Evolutionary conservation across 92 coral and sea anemone genomes (phyloP), one percentile per base, ranked within the genome.

Genomic region (Bergia sp.): DNA sequence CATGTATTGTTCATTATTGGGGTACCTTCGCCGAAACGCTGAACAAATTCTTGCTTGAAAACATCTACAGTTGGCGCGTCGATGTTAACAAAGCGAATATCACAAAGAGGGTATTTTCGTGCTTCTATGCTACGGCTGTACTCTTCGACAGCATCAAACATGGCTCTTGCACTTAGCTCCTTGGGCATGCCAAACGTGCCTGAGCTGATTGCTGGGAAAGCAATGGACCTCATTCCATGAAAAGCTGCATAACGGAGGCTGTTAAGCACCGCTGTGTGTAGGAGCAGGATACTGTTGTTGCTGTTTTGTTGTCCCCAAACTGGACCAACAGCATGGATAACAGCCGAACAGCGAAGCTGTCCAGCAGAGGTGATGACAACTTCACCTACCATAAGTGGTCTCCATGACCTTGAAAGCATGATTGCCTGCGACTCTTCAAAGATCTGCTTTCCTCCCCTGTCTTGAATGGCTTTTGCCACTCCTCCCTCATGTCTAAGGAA

Each of bases 171-270:
- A 21, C 99, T 90, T 8, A 89, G 71, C 7, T 86, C 80, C 49
- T 91, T 73, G 0, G 98, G 93, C 76, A 91, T 82, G 38, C 92
- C 89, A 58, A 39, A 87, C 7, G 83, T 20, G 12, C 96, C 96
- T n/a, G 98, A 81, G 76, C 98, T 94, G 2, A 96, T 93, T 0
- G 98, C 99, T 78, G 99, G 99, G 10, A 96, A 65, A n/a, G 99
- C 96, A 38, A 96, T 89, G 18, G 98, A 92, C 20, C 80, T 90
- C 21, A 88, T 75, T 0, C 76, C 50, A 71, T 61, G 55, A 2
- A 39, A 13, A 10, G 90, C 69, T 6, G 95, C 93, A n/a, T 50
- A 13, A 4, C 76, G 76, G 38, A 96, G 94, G 75, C 98, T 92
- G 41, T 81, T 65, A 5, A 89, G 65, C 36, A 91, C 91, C 3